Conservation (phyloP, 2,113 vertebrate genomes). For the Oreotragus oreotragus region DNA sequence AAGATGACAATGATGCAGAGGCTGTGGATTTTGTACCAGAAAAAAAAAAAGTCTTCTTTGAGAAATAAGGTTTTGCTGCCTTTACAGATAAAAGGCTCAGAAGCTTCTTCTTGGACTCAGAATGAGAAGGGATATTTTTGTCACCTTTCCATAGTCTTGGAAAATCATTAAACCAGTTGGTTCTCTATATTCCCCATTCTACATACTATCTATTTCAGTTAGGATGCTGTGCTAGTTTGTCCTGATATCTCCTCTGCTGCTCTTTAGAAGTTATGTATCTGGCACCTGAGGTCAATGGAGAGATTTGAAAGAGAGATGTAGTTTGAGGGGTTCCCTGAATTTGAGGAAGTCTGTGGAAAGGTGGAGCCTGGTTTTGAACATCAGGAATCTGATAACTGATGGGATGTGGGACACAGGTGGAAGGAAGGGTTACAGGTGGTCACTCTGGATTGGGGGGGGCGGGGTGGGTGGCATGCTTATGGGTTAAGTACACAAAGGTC, state of each 20-base stretch:
- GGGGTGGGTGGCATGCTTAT: fast-evolving
- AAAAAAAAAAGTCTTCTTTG: not conserved
- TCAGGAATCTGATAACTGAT: not conserved
- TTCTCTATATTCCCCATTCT: not conserved
- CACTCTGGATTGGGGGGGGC: fast-evolving
- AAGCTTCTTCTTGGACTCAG: not conserved
- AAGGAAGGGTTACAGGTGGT: not conserved
- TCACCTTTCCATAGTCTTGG: not conserved
- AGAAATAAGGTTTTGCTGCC: not conserved
- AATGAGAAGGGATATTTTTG: not conserved
- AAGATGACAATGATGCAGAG: not conserved
- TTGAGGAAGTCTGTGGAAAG: not conserved
- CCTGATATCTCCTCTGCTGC: not conserved
- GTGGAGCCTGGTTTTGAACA: not conserved
- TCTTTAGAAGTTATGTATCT: not conserved
- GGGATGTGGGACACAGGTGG: not conserved
- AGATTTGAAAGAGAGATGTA: not conserved
- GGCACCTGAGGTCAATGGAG: not conserved
- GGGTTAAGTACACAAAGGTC: not conserved
- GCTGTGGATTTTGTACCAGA: not conserved
- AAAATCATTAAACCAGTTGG: not conserved
- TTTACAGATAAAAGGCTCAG: not conserved
- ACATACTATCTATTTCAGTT: not conserved
- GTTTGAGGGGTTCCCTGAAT: not conserved
- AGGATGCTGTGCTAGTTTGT: not conserved